phyloP scores from a whole-genome alignment of 1,140 invertebrate genomes.

The Stegodyphus mimosarum region DNA sequence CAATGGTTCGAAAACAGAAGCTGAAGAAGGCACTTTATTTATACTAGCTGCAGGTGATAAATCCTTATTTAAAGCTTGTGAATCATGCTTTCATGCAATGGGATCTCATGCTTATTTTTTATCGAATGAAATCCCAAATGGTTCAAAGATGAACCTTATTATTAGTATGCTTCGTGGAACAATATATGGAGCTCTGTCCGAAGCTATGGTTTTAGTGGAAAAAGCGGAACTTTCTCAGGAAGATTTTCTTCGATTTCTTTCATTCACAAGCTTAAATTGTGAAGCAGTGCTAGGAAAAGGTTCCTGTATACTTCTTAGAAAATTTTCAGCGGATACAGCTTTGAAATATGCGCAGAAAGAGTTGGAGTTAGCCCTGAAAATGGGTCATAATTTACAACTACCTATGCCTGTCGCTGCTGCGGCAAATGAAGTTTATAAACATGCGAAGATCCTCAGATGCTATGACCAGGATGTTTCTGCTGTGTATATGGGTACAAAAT shows the following conservation, averaged over 20 bases:
- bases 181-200: constrained; percentile 86
- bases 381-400: constrained; percentile 90
- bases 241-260: constrained; percentile 90
- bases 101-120: constrained; percentile 91
- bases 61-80: constrained; percentile 89
- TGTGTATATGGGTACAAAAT: constrained; percentile 85
- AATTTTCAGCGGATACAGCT: constrained; percentile 82
- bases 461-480: constrained; percentile 91
- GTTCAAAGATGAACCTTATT: constrained; percentile 94
- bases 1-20: constrained; percentile 80
- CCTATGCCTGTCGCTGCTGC: constrained; percentile 90
- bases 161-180: constrained; percentile 89
- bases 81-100: constrained; percentile 91
- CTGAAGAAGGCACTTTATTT: constrained; percentile 88
- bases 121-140: constrained; percentile 90
- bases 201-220: constrained; percentile 92
- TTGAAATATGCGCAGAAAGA: constrained; percentile 96
- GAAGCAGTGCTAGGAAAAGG: constrained; percentile 87
- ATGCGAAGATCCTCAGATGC: constrained; percentile 91
- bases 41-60: constrained; percentile 90
- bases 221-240: constrained; percentile 87
- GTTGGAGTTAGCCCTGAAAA: constrained; percentile 83
- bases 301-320: constrained; percentile 84
- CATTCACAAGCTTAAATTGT: constrained; percentile 83
- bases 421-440: constrained; percentile 95